Evolutionary conservation across 2,888 invertebrate species (phyloP).

Genomic region (Gastracanthus pulcherrimus): DNA sequence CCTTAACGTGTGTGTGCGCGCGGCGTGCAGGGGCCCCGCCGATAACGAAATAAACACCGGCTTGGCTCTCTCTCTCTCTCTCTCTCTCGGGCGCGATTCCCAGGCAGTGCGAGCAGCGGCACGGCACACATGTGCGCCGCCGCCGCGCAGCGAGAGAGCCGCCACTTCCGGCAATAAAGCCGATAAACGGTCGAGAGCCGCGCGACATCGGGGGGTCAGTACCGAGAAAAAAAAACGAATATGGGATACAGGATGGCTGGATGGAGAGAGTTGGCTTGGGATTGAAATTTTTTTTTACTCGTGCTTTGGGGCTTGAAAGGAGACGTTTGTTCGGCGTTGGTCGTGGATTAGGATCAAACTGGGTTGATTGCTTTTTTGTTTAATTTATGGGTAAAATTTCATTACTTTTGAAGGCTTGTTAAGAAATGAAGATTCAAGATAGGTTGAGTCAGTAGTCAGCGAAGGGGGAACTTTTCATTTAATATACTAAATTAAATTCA

Average conservation of each 20-base stretch:
- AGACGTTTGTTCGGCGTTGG: too few species aligned
- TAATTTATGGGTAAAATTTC: too few species aligned
- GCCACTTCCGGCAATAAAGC: constrained; percentile 52
- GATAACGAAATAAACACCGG: constrained; percentile 53
- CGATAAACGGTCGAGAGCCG: constrained; percentile 8
- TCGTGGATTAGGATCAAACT: too few species aligned
- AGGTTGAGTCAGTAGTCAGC: too few species aligned
- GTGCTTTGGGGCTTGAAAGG: not conserved
- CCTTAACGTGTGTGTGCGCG: not conserved
- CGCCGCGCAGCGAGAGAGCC: not conserved
- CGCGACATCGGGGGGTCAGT: not conserved
- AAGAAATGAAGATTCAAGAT: too few species aligned
- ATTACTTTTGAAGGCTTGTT: too few species aligned
- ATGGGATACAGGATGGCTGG: too few species aligned
- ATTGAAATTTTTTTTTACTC: not conserved
- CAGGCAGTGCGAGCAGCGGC: not conserved
- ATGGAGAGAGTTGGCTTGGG: too few species aligned
- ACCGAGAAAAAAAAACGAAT: not conserved
- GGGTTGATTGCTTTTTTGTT: too few species aligned
- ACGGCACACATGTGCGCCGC: not conserved
- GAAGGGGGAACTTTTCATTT: too few species aligned
- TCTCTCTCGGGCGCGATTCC: not conserved
- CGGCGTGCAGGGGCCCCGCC: constrained; percentile 5
- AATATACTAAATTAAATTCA: too few species aligned
- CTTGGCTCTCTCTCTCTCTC: too few species aligned